Evolutionary conservation across 1,140 invertebrate genomes (phyloP), one percentile per base, ranked within the genome.

Genomic region (Galleria mellonella): DNA sequence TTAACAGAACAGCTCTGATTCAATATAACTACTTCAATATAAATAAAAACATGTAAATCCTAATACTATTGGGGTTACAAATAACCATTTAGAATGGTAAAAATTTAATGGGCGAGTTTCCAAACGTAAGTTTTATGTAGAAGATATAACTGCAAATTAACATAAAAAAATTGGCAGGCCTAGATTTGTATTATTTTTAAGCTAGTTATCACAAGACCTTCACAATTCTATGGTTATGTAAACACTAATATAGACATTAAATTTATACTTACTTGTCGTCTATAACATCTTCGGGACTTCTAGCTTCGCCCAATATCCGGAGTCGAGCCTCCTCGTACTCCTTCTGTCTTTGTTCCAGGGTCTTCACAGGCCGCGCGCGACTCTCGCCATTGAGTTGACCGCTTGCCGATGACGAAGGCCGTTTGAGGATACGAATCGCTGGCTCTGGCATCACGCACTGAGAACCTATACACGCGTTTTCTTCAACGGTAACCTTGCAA

Each of bases 281-380:
- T 52, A 77, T 72, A 72, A 89, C 73, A 59, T 94, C 92, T 64
- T 94, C 92, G 2, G 92, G 91, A 76, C 92, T 93, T 55, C 89
- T 88, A 38, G 94, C 92, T 76, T 94, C 92, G 9, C 95, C 95
- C 52, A 96, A 79, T 68, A 96, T 96, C 59, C 95, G 87, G 43
- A 94, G 88, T 43, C 95, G 89, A 13, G 94, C 94, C 77, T 96
- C 91, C 1, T 94, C 94, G 79, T 96, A 96, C 72, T 96, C 95
- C 63, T 94, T 93, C 81, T 96, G 93, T 62, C 95, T 88, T 88
- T 95, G 94, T 86, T 95, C 91, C 7, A 96, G 83, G 35, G 94
- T 94, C 83, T 96, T 96, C 31, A 94, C 91, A 29, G 94, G 94
- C 66, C 94, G 91, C 14, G 77, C 69, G 35, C 81, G 68, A 40